phyloP scores from a whole-genome alignment of 1,140 invertebrate genomes.

The Teleogryllus occipitalis region DNA sequence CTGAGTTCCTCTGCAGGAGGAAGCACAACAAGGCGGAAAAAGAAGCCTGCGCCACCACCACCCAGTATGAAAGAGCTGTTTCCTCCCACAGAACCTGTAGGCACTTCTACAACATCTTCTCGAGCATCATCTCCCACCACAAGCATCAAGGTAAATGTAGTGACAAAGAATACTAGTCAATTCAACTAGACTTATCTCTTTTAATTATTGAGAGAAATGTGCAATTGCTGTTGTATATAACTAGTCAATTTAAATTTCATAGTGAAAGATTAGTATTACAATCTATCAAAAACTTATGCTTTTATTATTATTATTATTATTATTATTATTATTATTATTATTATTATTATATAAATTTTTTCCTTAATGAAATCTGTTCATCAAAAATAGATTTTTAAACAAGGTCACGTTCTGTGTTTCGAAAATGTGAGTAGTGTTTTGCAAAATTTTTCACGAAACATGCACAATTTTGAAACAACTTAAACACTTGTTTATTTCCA shows the following conservation, averaged over 20 bases:
- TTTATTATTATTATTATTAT: not conserved
- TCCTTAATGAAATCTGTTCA: too few species aligned
- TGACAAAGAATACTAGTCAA: too few species aligned
- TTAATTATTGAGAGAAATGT: not conserved
- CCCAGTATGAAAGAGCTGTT: conserved; percentile 36
- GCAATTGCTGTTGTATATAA: not conserved
- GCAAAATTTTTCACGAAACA: too few species aligned
- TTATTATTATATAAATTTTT: not conserved
- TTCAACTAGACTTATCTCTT: too few species aligned
- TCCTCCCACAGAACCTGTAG: conserved; percentile 17
- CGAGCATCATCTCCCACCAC: conserved; percentile 32
- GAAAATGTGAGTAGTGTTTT: too few species aligned
- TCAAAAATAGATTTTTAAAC: too few species aligned
- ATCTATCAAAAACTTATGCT: too few species aligned
- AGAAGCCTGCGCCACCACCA: conserved; percentile 59
- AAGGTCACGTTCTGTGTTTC: too few species aligned
- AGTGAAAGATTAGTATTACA: too few species aligned
- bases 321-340: not conserved
- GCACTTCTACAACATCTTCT: conserved; percentile 27
- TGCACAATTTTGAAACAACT: too few species aligned
- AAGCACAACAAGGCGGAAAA: conserved; percentile 41
- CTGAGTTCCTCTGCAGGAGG: conserved; percentile 37
- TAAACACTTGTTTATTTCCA: too few species aligned
- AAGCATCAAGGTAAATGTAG: conserved; percentile 26
- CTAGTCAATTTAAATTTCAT: too few species aligned